Percentiles rank a stretch among this genome's conserved stretches.
Evolutionary conservation across 2,797 vertebrate species (phyloP).

Genomic region (Parambassis ranga): DNA sequence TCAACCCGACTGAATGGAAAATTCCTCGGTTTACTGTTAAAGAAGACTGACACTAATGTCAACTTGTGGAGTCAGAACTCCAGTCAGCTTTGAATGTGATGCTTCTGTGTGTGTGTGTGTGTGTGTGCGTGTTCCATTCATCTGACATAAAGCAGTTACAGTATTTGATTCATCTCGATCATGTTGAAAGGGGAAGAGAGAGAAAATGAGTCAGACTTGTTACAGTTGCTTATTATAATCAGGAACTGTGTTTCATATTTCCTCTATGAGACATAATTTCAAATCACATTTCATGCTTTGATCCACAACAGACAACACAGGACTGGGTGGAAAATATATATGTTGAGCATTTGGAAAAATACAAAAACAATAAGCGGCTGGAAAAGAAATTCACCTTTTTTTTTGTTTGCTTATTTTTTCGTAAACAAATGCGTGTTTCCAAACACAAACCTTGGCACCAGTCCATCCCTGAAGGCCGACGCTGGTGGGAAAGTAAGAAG

Average conservation of each 20-base stretch:
- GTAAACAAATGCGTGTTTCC: conserved; percentile 23
- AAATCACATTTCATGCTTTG: conserved; percentile 14
- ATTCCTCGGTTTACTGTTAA: conserved; percentile 65
- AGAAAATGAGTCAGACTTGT: conserved; percentile 32
- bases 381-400: neutral
- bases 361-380: neutral
- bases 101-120: conserved; percentile 14
- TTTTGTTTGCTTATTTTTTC: neutral
- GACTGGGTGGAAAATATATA: neutral
- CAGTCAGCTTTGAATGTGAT: conserved; percentile 20
- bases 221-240: conserved; percentile 33
- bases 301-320: neutral
- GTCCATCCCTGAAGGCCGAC: conserved; percentile 11
- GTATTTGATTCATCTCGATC: conserved; percentile 51
- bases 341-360: neutral
- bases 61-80: conserved; percentile 61
- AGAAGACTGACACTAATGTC: conserved; percentile 71
- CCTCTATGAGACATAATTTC: conserved; percentile 12
- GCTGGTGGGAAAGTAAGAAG: conserved; percentile 71
- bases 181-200: conserved; percentile 32
- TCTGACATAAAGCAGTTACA: conserved; percentile 50
- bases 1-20: conserved; percentile 65
- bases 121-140: conserved; percentile 27
- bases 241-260: conserved; percentile 45
- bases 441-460: conserved; percentile 2